Base-by-base conservation (phyloP, 2,888 invertebrate species). In the Lycophotia porphyrea region DNA sequence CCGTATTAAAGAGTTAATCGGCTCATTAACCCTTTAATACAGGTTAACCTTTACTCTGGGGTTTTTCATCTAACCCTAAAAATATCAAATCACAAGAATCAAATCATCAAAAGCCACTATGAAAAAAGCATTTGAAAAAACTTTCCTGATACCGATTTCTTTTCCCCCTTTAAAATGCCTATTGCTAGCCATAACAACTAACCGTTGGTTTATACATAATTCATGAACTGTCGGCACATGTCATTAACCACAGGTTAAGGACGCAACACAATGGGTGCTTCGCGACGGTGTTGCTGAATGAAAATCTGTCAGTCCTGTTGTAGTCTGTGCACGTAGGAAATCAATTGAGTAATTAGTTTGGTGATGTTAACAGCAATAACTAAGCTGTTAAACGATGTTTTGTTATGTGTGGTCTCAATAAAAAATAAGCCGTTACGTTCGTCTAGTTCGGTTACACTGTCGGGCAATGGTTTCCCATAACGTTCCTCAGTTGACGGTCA, bases 211-310 rank as follows among this genome's bases (percentile, higher is more conserved):
- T 13, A 70, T 84, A 11, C 7, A 75, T 82, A 65, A 82, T 83
- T 79, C 75, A 83, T 83, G 27, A 44, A 31, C 44, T 18, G 79
- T 79, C 44, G 13, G n/a, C 24, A 75, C 64, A 74, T 68, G 71
- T 79, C 80, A 83, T 78, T 81, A 85, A 71, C 52, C 47, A 65
- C 86, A 73, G 87, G 87, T 87, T 87, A 83, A 87, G 87, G 87
- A 67, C 80, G 15, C 18, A 24, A 76, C 60, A 87, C 86, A 87
- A 87, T 87, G 71, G 80, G 68, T 74, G 21, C 80, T 80, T 78
- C 61, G 44, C 31, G 66, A 69, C 36, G 24, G 31, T 60, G 71
- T 64, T 65, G 52, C 66, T 36, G 65, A 61, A 67, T 52, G 36
- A 73, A 73, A 72, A 76, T 52, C 15, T 49, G 61, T n/a, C 49